Base-by-base conservation (phyloP, 1,140 invertebrate genomes). In the Trichonephila inaurata region DNA sequence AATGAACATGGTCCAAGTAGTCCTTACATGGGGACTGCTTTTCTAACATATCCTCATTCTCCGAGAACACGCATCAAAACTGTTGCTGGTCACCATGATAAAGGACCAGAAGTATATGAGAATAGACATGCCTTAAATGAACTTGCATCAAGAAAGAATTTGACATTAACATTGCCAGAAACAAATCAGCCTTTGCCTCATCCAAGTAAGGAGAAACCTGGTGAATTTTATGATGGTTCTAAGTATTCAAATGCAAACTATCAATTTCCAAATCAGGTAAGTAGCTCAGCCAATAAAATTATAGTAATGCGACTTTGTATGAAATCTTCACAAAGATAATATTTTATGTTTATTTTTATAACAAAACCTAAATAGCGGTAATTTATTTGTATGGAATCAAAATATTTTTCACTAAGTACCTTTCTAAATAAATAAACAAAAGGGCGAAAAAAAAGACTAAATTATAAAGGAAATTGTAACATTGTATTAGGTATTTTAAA, bases 11-110 rank as follows among this genome's bases (percentile, higher is more conserved):
- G 66, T 10, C 92, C 92, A 40, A 93, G 86, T 19, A 92, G 86
- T 91, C 92, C 92, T 62, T 61, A 85, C 40, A 88, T 95, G 82
- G 94, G 93, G n/a, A 92, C 89, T 19, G 21, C 91, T 62, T 94
- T 88, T 44, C 61, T 92, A 16, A 93, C 92, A 44, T 94, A 95
- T 85, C 95, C 95, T 14, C 95, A 95, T 66, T 96, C 96, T 95
- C 97, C 97, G 1, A 96, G 97, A 94, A 97, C 97, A 33, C 96
- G 97, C 95, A 97, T 97, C 66, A 97, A 97, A 95, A 97, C 97
- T 1, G 96, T 96, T 85, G 87, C 88, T 60, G 62, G 77, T 12
- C 93, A 89, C 16, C 61, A 51, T 51, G 93, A 94, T n/a, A 94
- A 87, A 69, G 77, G 69, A 3, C 62, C 88, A 7, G 93, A 94